Percentiles rank a stretch among this genome's conserved stretches.
phyloP scores from a whole-genome alignment of 2,888 invertebrate genomes.

The Chymomyza fuscimana region DNA sequence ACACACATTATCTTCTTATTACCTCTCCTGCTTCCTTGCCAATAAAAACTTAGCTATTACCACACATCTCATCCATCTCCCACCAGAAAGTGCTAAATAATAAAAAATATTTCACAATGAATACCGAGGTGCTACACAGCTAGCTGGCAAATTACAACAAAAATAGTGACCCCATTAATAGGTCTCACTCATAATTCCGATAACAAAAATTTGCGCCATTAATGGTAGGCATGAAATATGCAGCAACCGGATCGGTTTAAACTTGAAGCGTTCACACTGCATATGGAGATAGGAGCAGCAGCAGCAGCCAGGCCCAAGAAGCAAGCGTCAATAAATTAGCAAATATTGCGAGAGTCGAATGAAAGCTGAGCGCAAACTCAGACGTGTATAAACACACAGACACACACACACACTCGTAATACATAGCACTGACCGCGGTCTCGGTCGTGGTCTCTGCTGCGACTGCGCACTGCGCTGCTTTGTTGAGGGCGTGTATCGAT shows the following conservation, averaged over 20 bases:
- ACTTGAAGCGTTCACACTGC: neutral
- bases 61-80: neutral
- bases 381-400: constrained; percentile 33
- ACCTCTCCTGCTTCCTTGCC: neutral
- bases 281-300: neutral
- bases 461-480: neutral
- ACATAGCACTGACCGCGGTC: neutral
- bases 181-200: neutral
- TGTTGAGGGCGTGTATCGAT: constrained; percentile 55
- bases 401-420: neutral
- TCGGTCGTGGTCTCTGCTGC: constrained; percentile 10
- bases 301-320: constrained; percentile 25
- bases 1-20: neutral
- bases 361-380: constrained; percentile 49
- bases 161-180: neutral
- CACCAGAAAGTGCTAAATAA: neutral
- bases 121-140: no score
- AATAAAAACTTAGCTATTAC: neutral
- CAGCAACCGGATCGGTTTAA: constrained; percentile 56
- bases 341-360: constrained; percentile 61
- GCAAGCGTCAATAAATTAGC: constrained; percentile 68
- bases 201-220: constrained; percentile 32
- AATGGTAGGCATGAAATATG: constrained; percentile 48
- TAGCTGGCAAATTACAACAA: neutral
- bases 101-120: constrained; percentile 6